These are phyloP conservation scores for Temnothorax curvispinosus DNA, from an alignment of 1,140 invertebrate genomes.

Conservation along the genomic window DNA sequence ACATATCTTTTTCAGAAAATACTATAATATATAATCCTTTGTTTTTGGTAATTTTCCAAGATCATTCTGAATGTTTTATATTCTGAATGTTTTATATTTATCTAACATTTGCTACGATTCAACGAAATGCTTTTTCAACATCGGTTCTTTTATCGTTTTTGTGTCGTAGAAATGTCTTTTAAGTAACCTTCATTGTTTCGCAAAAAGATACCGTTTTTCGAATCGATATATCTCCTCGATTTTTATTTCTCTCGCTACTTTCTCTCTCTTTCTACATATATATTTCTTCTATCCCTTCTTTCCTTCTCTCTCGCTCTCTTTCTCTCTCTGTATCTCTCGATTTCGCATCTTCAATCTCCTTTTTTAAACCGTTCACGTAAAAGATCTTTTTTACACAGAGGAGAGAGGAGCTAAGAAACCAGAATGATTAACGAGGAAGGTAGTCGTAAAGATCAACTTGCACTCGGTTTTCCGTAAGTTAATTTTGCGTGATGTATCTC, in stretches of 20 bases:
- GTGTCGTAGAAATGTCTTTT: slow-evolving; percentile 27
- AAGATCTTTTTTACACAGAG: slow-evolving; percentile 53
- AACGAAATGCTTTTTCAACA: slow-evolving; percentile 10
- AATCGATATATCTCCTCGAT: slow-evolving; percentile 23
- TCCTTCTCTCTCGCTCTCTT: not conserved
- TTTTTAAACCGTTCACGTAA: slow-evolving; percentile 57
- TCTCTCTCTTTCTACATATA: not conserved
- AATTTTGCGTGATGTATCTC: slow-evolving; percentile 46
- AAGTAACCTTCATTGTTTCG: slow-evolving; percentile 29
- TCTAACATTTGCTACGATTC: not conserved
- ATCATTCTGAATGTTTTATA: not conserved
- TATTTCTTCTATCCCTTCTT: too few species aligned
- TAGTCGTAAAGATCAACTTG: slow-evolving; percentile 56
- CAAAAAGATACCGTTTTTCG: slow-evolving; percentile 6
- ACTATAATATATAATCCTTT: too few species aligned
- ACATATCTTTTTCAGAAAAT: too few species aligned
- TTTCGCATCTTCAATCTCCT: slow-evolving; percentile 49
- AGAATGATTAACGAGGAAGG: slow-evolving; percentile 67
- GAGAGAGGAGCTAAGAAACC: slow-evolving; percentile 59
- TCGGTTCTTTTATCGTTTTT: slow-evolving; percentile 26
- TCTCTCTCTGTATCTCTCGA: slow-evolving; percentile 5
- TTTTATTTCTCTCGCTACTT: not conserved
- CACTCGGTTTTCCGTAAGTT: slow-evolving; percentile 59
- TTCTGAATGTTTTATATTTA: not conserved
- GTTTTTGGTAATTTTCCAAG: not conserved